Evolutionary conservation across 2,113 vertebrate species (phyloP).

Genomic region (Ailurus styani): DNA sequence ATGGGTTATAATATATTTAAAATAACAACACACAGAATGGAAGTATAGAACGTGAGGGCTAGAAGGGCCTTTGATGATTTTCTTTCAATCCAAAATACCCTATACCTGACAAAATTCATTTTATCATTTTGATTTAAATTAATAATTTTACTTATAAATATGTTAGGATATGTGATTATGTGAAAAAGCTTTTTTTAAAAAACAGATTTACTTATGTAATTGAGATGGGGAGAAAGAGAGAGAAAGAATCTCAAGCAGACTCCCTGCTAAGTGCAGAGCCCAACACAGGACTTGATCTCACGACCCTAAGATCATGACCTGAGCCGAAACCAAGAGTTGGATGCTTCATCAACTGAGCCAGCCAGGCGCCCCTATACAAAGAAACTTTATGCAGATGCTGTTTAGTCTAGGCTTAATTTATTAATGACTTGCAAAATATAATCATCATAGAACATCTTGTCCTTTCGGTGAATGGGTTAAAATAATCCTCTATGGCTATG

Average conservation of each 20-base stretch:
- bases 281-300: neutral
- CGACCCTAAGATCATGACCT: neutral
- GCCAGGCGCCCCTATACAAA: neutral
- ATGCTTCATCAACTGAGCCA: neutral
- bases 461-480: neutral
- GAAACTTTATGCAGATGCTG: neutral
- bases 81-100: neutral
- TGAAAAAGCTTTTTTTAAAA: neutral
- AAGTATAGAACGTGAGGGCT: neutral
- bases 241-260: neutral
- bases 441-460: neutral
- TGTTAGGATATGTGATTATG: neutral
- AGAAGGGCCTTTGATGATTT: neutral
- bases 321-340: neutral
- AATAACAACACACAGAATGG: neutral
- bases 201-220: too few species aligned
- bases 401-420: neutral
- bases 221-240: neutral
- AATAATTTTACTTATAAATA: neutral
- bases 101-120: neutral
- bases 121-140: neutral
- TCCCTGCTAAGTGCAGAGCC: too few species aligned
- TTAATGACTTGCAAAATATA: neutral
- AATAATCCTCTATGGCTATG: neutral
- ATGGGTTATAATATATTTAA: neutral